These are phyloP conservation scores for Poliocrania exsul DNA, from an alignment of 2,797 vertebrate species.

Conservation along the genomic window DNA sequence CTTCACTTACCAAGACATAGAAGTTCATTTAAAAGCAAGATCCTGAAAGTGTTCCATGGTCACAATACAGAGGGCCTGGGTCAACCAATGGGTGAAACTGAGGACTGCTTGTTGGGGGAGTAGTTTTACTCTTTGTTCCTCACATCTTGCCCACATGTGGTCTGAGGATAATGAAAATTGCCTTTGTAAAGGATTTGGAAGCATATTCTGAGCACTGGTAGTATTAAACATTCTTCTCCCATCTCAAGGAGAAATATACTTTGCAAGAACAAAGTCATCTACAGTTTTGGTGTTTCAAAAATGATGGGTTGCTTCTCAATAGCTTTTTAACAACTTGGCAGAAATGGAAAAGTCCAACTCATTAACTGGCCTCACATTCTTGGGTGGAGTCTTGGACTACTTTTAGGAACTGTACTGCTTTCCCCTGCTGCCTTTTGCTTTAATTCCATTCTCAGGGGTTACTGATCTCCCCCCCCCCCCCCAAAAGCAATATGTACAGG, in stretches of 20 bases:
- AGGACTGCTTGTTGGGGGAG: neutral
- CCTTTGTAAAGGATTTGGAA: neutral
- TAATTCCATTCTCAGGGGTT: neutral
- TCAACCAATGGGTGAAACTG: neutral
- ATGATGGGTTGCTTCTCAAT: neutral
- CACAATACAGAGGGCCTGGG: neutral
- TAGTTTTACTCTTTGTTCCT: neutral
- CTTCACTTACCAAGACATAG: rapidly evolving
- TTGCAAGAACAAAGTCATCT: neutral
- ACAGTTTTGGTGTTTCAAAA: neutral
- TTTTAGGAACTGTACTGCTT: neutral
- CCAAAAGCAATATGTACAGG: neutral
- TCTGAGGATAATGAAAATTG: neutral
- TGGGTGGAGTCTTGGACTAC: neutral
- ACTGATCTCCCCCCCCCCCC: neutral
- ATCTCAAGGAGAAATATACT: neutral
- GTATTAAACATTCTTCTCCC: neutral
- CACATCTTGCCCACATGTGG: neutral
- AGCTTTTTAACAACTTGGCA: neutral
- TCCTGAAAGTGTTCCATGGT: neutral
- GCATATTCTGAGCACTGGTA: neutral
- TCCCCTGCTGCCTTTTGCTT: neutral
- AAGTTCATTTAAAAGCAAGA: neutral
- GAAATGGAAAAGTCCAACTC: neutral
- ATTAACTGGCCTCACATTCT: neutral